Evolutionary conservation across 2,797 vertebrate genomes (phyloP), one percentile per base, ranked within the genome.

Genomic region (Muscicapa comitata): DNA sequence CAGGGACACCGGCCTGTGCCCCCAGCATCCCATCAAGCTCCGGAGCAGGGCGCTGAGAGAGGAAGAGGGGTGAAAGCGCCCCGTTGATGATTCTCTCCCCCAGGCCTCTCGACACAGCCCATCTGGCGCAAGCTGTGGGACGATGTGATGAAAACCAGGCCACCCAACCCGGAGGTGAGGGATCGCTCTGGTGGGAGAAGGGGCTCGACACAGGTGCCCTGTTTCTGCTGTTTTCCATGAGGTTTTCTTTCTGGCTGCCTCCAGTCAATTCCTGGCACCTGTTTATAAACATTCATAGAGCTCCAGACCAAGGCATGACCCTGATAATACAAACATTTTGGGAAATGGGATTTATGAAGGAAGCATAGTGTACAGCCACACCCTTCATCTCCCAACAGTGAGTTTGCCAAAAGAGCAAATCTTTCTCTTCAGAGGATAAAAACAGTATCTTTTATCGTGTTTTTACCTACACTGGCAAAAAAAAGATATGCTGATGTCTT

Each of bases 61-160:
- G 21, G n/a, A 25, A 71, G 23, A 50, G 17, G 13, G 40, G 11
- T 53, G 54, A 53, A 47, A 45, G 31, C 5, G 0, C 61, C 20
- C 1, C 1, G 17, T 21, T 75, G 63, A 48, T 90, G 15, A 2
- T 57, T 90, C 74, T 70, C 90, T 15, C 33, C 45, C 6, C 43
- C 72, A 99, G 99, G 99, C 51, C 97, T 99, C 79, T 99, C 99
- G 3, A 99, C 98, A 11, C 97, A 98, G 80, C 94, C 97, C 59
- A 95, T 98, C 84, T 99, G 99, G 99, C 97, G 97, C 72, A 95
- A 97, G 80, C 95, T 99, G 86, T 98, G 99, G 93, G 97, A 97
- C 17, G 98, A 99, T 7, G 93, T 99, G 85, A 98, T 98, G 94
- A 98, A 98, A 97, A 98, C 98, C 65, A 96, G 98, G 93, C 98